Base-by-base conservation (phyloP, 2,888 invertebrate species). In the Tetropium fuscum region DNA sequence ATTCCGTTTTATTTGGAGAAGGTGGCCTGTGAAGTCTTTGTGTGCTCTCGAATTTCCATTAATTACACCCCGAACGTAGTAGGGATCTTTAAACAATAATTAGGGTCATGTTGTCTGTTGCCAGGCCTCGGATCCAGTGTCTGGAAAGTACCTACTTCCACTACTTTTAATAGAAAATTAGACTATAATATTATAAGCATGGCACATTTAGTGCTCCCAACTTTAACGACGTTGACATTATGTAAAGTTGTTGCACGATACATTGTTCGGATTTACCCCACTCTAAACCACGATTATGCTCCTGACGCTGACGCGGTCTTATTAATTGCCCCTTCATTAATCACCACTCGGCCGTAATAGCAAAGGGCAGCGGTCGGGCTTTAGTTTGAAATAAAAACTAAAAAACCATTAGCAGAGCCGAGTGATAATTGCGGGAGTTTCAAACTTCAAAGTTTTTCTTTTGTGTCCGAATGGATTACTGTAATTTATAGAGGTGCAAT, bases 311-410 rank as follows among this genome's bases (percentile, higher is more conserved):
- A 63, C 59, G 45, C 48, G 47, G 40, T 53, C 48, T 53, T 41
- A 62, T 66, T 66, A 67, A 64, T 67, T 67, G 60, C 63, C 5
- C 44, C 11, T 53, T 56, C 63, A 64, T 66, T 66, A 66, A 66
- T 66, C 63, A 64, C 25, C 20, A 25, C 36, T 10, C 44, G 22
- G 36, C 36, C 51, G 25, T 32, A 38, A 7, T 44, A 41, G 2
- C 2, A 10, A 8, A 6, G 18, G 18, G n/a, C n/a, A 32, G 32
- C 4, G 32, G 11, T 8, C 11, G 10, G 10, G 11, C 32, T 11
- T 11, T 32, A 11, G 32, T 32, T 32, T 32, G 5, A 32, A n/a
- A 32, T 32, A 32, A 11, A 11, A 32, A 32, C 32, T 11, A 32
- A 32, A 32, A 32, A 32, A 13, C 20, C 11, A 6, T 20, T 20